These are phyloP conservation scores for Bursaphelenchus okinawaensis DNA, from an alignment of 2,888 invertebrate genomes.

Conservation along the genomic window DNA sequence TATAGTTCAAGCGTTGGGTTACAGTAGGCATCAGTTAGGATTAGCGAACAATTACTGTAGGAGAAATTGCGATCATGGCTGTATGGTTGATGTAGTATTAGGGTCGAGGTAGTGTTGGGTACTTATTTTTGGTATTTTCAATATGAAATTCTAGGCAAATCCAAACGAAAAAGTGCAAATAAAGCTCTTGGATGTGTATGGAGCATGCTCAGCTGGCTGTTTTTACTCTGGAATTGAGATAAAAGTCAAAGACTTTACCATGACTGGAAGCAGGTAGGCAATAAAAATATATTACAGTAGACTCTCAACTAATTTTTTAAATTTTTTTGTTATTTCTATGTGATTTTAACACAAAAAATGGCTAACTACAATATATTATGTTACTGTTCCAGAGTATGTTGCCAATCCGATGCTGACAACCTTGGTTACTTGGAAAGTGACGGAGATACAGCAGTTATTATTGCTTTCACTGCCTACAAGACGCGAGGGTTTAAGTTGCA, in stretches of 20 bases:
- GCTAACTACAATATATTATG: neutral
- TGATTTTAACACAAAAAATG: neutral
- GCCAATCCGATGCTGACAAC: slow-evolving; percentile 17
- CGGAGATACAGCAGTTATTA: slow-evolving; percentile 22
- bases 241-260: slow-evolving; percentile 31
- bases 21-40: no score
- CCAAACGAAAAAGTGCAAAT: slow-evolving; percentile 34
- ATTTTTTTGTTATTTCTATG: no score
- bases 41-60: no score
- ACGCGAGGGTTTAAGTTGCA: slow-evolving; percentile 8
- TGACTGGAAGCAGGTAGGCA: slow-evolving; percentile 21
- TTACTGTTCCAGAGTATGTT: slow-evolving; percentile 14
- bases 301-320: no score
- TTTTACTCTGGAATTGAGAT: slow-evolving; percentile 49
- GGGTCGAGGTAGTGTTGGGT: no score
- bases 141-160: slow-evolving; percentile 23
- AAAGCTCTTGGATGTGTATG: slow-evolving; percentile 26
- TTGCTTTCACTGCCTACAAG: slow-evolving; percentile 22
- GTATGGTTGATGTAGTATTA: no score
- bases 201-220: slow-evolving; percentile 40
- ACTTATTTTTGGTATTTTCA: no score
- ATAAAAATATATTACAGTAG: no score
- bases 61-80: no score
- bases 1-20: no score
- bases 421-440: slow-evolving; percentile 20